phyloP scores from a whole-genome alignment of 2,113 vertebrate genomes.

The Vicugna pacos region DNA sequence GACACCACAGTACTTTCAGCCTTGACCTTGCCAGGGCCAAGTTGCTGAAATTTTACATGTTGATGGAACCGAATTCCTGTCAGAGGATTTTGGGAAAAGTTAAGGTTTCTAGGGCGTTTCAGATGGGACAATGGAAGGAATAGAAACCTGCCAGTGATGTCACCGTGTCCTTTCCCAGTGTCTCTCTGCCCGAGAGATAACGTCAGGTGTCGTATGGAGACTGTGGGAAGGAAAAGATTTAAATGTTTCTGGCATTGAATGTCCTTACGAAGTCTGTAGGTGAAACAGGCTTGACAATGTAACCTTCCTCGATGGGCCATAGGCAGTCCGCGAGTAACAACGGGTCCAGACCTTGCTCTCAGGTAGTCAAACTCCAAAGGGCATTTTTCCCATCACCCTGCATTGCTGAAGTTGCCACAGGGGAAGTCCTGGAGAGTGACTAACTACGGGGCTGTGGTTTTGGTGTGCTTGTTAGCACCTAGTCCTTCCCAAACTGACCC shows the following conservation, averaged over 20 bases:
- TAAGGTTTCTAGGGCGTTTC: not conserved
- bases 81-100: not conserved
- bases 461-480: not conserved
- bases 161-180: not conserved
- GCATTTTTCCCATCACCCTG: fast-evolving
- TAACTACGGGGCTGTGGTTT: fast-evolving
- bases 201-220: fast-evolving
- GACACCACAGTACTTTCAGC: fast-evolving
- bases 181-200: not conserved
- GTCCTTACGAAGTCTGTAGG: not conserved
- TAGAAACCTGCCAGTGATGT: too few relatives aligned
- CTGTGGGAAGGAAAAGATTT: not conserved
- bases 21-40: not conserved
- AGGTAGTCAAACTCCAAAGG: not conserved
- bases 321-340: not conserved
- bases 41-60: fast-evolving
- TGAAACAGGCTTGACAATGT: not conserved
- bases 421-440: not conserved
- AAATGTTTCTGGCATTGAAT: not conserved
- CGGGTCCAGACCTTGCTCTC: not conserved
- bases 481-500: not conserved
- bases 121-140: not conserved
- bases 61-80: not conserved
- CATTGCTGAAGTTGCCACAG: fast-evolving
- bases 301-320: not conserved